Evolutionary conservation across 1,140 invertebrate genomes (phyloP).

Genomic region (Pseudoatta argentina): DNA sequence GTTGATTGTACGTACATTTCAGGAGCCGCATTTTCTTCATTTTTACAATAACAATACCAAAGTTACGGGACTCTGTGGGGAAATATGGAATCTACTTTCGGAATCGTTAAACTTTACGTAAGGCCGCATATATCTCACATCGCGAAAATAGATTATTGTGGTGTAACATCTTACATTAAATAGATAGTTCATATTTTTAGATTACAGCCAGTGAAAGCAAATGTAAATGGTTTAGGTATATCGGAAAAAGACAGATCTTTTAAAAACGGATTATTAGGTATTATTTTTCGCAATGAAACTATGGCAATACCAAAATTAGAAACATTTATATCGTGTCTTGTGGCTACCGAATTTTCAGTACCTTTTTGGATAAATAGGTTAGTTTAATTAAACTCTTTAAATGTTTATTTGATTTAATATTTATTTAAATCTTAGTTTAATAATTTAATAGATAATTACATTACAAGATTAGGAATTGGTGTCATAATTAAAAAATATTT

Average conservation of each 20-base stretch:
- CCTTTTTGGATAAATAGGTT: conserved; percentile 63
- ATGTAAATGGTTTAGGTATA: conserved; percentile 40
- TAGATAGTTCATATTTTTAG: conserved; percentile 63
- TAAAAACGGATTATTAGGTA: conserved; percentile 55
- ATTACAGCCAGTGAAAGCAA: conserved; percentile 51
- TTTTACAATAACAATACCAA: conserved; percentile 66
- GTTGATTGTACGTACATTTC: background rate
- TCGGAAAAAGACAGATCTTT: conserved; percentile 34
- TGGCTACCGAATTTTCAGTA: background rate
- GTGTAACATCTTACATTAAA: conserved; percentile 45
- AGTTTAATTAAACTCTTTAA: background rate
- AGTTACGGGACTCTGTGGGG: conserved; percentile 47
- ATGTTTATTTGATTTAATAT: no score
- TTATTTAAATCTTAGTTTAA: background rate
- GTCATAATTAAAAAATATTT: conserved; percentile 30
- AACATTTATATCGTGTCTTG: background rate
- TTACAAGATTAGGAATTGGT: no score
- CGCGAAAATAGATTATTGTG: background rate
- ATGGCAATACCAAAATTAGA: conserved; percentile 12
- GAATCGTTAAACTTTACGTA: conserved; percentile 49
- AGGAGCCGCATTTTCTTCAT: conserved; percentile 27
- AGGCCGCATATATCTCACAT: background rate
- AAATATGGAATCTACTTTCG: conserved; percentile 61
- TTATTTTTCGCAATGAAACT: conserved; percentile 41
- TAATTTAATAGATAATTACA: background rate